Evolutionary conservation across 2,888 invertebrate species (phyloP), one percentile per base, ranked within the genome.

Genomic region (Drosophila eohydei): DNA sequence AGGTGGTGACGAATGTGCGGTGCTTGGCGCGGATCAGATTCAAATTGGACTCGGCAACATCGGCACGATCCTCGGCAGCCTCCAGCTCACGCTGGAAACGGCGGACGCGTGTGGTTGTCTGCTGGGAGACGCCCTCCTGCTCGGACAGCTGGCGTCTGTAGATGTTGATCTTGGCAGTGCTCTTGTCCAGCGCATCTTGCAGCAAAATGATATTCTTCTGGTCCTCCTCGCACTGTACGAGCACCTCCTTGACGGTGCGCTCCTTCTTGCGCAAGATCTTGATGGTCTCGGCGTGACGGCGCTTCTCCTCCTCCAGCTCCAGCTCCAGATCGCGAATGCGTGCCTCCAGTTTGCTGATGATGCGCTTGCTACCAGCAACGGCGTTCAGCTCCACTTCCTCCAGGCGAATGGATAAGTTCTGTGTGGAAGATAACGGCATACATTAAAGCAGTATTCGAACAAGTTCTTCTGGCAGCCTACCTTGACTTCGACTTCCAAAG

Each of bases 251-350:
- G 92, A 98, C 96, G 91, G 96, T 96, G 91, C 98, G 97, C 93
- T 99, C 98, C 96, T 99, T 99, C 95, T 99, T 99, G 94, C 98
- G 97, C 92, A 98, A 95, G 93, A 98, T 98, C 95, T 98, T 98
- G 93, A 98, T 97, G 91, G 98, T 98, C 94, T 99, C 98, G 86
- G 98, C 96, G 94, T 99, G 98, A 93, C 98, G 96, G 93, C 98
- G 96, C 95, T 98, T 98, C 94, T 99, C 98, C 93, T 98, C 98
- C 92, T 99, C 98, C 84, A 97, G 94, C 93, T 98, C 98, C 88
- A 98, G 94, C 94, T 99, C 98, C 93, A 98, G 94, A 92, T 98
- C 98, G 92, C 98, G 97, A 91, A 98, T 96, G 95, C 96, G 95
- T 84, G 98, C 97, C 93, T 99, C 98, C 93, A 99, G 95, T 94